Evolutionary conservation across 2,797 vertebrate genomes (phyloP).

Genomic region (Sebastes itinus): DNA sequence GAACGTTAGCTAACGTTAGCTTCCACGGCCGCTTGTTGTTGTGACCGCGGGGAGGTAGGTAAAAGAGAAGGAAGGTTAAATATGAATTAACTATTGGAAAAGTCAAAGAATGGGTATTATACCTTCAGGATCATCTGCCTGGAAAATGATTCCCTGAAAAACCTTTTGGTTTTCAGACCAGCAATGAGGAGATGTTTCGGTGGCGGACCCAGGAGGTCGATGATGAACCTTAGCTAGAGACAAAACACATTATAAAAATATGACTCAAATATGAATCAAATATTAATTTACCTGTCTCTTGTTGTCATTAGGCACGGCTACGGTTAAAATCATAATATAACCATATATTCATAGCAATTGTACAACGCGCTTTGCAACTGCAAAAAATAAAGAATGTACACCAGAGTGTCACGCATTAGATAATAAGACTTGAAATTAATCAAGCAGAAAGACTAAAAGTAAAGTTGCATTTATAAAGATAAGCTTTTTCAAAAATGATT

Average conservation of each 20-base stretch:
- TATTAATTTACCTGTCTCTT: background rate
- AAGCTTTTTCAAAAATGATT: background rate
- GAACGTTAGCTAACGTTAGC: too few relatives aligned
- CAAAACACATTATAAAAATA: background rate
- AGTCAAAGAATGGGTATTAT: background rate
- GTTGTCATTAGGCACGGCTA: background rate
- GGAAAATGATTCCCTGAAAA: background rate
- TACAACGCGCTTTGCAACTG: too few relatives aligned
- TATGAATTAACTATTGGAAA: background rate
- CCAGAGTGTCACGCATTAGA: background rate
- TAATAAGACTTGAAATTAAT: background rate
- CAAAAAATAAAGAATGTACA: too few relatives aligned
- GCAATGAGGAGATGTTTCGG: background rate
- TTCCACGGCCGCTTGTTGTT: too few relatives aligned
- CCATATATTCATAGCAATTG: background rate
- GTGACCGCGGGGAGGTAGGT: too few relatives aligned
- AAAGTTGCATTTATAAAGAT: background rate
- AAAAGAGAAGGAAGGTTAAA: background rate
- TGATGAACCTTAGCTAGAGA: background rate
- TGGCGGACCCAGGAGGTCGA: background rate
- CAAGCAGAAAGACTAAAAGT: background rate
- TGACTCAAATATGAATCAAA: background rate
- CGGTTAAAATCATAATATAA: background rate
- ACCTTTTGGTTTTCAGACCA: background rate
- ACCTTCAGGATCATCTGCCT: background rate